These are phyloP conservation scores for Progne subis DNA, from an alignment of 2,113 vertebrate species.

Conservation along the genomic window DNA sequence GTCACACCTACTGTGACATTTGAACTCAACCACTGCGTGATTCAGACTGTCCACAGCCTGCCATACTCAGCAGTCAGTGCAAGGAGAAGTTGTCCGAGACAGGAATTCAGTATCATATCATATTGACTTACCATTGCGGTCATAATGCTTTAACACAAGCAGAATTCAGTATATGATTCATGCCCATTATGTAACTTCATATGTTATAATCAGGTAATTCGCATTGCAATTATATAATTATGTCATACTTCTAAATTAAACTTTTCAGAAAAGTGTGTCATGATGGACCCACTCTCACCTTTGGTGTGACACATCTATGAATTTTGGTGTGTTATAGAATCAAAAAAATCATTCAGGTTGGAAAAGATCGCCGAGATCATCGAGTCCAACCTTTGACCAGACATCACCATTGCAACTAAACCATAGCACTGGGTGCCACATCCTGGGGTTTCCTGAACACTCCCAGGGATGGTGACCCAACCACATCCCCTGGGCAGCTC, in stretches of 20 bases:
- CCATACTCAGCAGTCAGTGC: neutral
- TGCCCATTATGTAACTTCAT: neutral
- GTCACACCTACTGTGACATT: neutral
- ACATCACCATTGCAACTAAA: neutral
- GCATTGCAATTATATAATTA: neutral
- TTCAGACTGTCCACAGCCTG: neutral
- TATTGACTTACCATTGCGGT: neutral
- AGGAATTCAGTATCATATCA: neutral
- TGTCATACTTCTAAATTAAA: neutral
- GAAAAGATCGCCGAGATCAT: neutral
- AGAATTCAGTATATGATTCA: neutral
- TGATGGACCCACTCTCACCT: neutral
- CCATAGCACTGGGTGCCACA: accelerated
- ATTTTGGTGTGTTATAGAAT: neutral
- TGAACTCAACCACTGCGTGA: neutral
- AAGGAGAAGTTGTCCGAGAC: neutral
- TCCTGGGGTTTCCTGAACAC: neutral
- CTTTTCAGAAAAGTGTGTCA: neutral
- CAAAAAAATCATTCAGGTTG: neutral
- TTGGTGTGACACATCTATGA: neutral
- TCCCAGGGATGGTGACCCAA: neutral
- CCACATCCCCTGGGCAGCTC: neutral
- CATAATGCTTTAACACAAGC: neutral
- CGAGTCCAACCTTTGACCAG: neutral
- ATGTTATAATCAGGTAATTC: neutral